Conservation (phyloP, 2,113 vertebrate species). For the Scomber colias region DNA sequence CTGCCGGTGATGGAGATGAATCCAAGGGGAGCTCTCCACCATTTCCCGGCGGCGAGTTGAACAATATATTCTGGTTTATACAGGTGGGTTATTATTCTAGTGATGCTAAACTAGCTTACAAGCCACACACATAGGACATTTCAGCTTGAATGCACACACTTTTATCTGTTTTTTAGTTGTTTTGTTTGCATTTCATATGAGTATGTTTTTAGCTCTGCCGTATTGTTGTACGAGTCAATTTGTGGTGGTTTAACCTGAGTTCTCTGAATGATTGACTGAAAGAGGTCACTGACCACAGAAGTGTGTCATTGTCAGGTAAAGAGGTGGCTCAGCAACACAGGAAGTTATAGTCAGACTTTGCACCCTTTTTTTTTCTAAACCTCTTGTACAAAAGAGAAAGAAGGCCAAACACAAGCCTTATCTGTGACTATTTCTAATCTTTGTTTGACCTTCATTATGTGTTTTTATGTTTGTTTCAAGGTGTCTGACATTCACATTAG, state of each 20-base stretch:
- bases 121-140: too few relatives aligned
- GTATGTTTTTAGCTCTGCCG: background rate
- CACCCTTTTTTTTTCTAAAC: background rate
- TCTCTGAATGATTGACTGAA: conserved; percentile 66
- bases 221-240: background rate
- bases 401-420: background rate
- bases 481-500: conserved; percentile 98
- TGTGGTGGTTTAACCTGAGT: conserved; percentile 5
- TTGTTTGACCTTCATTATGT: background rate
- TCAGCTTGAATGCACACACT: too few relatives aligned
- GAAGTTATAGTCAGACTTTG: conserved; percentile 40
- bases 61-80: conserved; percentile 89
- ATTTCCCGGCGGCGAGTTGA: conserved; percentile 80
- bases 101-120: background rate
- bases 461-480: conserved; percentile 58
- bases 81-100: conserved; percentile 83
- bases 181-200: too few relatives aligned
- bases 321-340: conserved; percentile 16
- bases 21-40: conserved; percentile 55
- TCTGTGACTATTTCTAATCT: background rate
- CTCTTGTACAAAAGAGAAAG: background rate
- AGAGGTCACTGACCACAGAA: conserved; percentile 56
- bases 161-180: too few relatives aligned
- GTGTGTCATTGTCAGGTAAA: conserved; percentile 54
- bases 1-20: conserved; percentile 36